Base-by-base conservation (phyloP, 2,113 vertebrate species). In the Agelaius tricolor region DNA sequence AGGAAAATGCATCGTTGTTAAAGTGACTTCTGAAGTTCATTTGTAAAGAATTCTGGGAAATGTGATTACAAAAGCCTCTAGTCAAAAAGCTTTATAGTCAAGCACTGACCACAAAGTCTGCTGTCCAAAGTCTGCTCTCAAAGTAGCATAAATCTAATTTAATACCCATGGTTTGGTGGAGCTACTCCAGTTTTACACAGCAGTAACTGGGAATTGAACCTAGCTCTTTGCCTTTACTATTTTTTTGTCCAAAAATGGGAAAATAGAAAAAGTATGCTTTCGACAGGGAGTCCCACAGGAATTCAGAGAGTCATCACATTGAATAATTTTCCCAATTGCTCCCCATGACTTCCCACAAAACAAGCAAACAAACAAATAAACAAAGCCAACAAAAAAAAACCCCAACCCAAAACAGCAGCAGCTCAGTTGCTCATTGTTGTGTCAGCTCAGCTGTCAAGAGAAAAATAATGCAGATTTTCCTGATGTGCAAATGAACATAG, bases 111-210 rank as follows among this genome's bases (percentile, higher is more conserved):
- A 88, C 84, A 91, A 92, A 87, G 16, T 24, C 24, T 77, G 30
- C 28, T 0, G 0, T 66, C 58, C 87, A 91, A 85, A 87, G 31
- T 85, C 81, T 87, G 55, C 77, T 69, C 37, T 89, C 71, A 82
- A 49, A 85, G 51, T 22, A 93, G 39, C 51, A 91, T 96, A 85
- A 93, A 93, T 95, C 81, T 62, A 91, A 15, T 54, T n/a, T 66
- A 89, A 80, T 83, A 93, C 6, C 65, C 39, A 28, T 85, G 46
- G 49, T 78, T 96, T 83, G 54, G 51, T 93, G 87, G 69, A 84
- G 41, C 13, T 82, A 46, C 51, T 94, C 62, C 39, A 91, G n/a
- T 91, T 87, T 85, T 96, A 66, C 71, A 73, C 10, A 76, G 55
- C 59, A 79, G 37, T 82, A 85, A 85, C 78, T 78, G 61, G 26